A percentile compares a stretch with the other conserved stretches of the same genome.
These are phyloP conservation scores for Junco hyemalis DNA, from an alignment of 2,113 vertebrate species.

Conservation along the genomic window DNA sequence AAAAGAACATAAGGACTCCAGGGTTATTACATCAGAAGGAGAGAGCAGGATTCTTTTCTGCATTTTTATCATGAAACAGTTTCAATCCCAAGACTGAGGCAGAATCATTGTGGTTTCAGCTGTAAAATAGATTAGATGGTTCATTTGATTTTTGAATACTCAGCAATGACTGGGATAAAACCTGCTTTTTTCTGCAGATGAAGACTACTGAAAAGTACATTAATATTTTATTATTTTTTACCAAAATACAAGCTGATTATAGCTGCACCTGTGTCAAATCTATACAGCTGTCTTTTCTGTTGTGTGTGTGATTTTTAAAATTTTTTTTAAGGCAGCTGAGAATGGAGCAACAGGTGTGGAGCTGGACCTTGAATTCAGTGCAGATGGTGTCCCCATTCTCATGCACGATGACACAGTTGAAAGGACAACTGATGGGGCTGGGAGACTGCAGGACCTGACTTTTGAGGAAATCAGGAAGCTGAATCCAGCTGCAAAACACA, in stretches of 20 bases:
- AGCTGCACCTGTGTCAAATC: not conserved
- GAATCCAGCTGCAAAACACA: slow-evolving; percentile 90
- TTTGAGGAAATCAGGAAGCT: slow-evolving; percentile 84
- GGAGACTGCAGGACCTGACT: slow-evolving; percentile 79
- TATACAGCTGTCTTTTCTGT: not conserved
- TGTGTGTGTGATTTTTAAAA: not conserved
- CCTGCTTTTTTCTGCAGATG: not conserved
- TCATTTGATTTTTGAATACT: not conserved
- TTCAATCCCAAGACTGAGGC: not conserved
- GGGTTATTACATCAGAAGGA: not conserved
- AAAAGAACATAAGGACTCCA: not conserved
- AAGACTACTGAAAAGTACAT: not conserved
- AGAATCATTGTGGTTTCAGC: not conserved
- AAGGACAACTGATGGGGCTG: slow-evolving; percentile 90
- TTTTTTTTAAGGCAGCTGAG: slow-evolving; percentile 83
- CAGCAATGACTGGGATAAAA: not conserved
- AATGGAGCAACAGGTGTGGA: slow-evolving; percentile 92
- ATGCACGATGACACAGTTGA: slow-evolving; percentile 95
- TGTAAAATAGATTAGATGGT: not conserved
- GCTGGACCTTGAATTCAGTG: slow-evolving; percentile 92
- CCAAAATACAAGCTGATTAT: not conserved
- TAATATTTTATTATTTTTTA: not conserved
- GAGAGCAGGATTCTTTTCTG: not conserved
- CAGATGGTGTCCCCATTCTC: slow-evolving; percentile 88
- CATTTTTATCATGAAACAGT: not conserved